These are phyloP conservation scores for Pangasius krempfi DNA, from an alignment of 2,797 vertebrate species.

Conservation along the genomic window DNA sequence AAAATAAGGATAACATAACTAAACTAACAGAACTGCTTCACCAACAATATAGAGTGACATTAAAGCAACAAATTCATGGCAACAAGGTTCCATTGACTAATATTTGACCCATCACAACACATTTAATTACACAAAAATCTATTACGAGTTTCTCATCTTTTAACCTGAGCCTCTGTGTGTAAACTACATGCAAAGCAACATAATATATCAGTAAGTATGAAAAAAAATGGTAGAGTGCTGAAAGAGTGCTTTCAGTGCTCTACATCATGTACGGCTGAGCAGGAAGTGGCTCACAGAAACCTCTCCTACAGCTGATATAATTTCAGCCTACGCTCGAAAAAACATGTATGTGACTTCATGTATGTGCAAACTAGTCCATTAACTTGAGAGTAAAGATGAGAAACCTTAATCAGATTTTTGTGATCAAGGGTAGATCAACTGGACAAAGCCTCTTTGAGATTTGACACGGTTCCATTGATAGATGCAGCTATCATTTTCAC, in stretches of 20 bases:
- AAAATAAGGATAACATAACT: conserved; percentile 81
- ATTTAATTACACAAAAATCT: conserved; percentile 99
- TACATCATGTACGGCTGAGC: conserved; percentile 58
- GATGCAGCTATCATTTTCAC: conserved; percentile 99
- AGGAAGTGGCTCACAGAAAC: conserved; percentile 68
- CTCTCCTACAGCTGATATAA: conserved; percentile 63
- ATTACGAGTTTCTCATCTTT: conserved; percentile 99
- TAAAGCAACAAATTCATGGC: conserved; percentile 96
- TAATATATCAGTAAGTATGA: not conserved
- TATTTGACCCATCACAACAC: conserved; percentile 97
- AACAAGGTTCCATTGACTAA: conserved; percentile 97
- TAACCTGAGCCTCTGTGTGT: conserved; percentile 57
- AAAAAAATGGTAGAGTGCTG: conserved; percentile 46
- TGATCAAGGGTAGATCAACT: conserved; percentile 99
- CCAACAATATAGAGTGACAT: conserved; percentile 92
- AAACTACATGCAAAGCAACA: conserved; percentile 33
- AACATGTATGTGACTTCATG: not conserved
- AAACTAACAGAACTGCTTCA: conserved; percentile 89
- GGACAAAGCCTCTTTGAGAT: conserved; percentile 99
- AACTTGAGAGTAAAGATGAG: conserved; percentile 89
- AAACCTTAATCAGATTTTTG: conserved; percentile 99
- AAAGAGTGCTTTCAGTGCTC: conserved; percentile 29
- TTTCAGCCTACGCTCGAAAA: conserved; percentile 54
- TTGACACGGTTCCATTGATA: conserved; percentile 99
- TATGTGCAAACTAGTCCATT: conserved; percentile 41